phyloP scores from a whole-genome alignment of 2,888 invertebrate species.

The Cephus sareptanus region DNA sequence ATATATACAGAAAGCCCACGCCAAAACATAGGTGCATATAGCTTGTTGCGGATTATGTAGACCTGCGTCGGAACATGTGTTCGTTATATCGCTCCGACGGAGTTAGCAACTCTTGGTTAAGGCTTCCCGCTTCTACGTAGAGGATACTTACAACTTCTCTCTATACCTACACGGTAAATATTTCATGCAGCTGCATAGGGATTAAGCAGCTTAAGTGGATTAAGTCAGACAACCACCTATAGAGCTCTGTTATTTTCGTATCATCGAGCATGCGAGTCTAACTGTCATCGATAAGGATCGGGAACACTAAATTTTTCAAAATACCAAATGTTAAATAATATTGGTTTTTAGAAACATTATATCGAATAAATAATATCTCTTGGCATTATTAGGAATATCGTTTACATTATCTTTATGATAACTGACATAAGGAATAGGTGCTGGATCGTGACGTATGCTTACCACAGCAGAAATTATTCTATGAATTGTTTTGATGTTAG shows the following conservation, averaged over 20 bases:
- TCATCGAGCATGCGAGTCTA: background rate
- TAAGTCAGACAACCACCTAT: constrained; percentile 35
- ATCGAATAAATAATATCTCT: too few relatives aligned
- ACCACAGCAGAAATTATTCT: background rate
- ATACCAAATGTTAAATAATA: too few relatives aligned
- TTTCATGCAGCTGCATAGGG: constrained; percentile 62
- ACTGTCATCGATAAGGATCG: background rate
- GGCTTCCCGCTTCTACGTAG: constrained; percentile 45
- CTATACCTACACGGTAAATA: constrained; percentile 56
- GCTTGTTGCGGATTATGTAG: constrained; percentile 56
- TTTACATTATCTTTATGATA: too few relatives aligned
- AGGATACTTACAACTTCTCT: constrained; percentile 14
- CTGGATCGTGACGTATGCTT: background rate
- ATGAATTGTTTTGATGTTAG: constrained; percentile 28
- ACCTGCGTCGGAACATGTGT: constrained; percentile 61
- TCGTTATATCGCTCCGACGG: constrained; percentile 59
- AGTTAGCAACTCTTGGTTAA: constrained; percentile 59
- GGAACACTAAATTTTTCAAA: too few relatives aligned
- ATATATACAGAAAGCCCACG: too few relatives aligned
- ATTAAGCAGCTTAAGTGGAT: constrained; percentile 62
- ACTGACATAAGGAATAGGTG: background rate
- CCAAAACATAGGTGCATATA: background rate
- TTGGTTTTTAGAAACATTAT: too few relatives aligned
- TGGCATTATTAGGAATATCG: too few relatives aligned
- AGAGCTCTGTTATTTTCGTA: background rate